Conservation (phyloP, 2,113 vertebrate genomes). For the Ovis aries region ARS-UI_Ramb_v3.0 NC_056061.1:52544501-52545000, state of each 20-base stretch:
- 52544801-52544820: neutral
- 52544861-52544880: neutral
- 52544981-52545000: neutral
- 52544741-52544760: neutral
- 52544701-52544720: neutral
- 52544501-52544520: slow-evolving; percentile 55
- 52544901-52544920: neutral
- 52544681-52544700: neutral
- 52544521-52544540: slow-evolving; percentile 66
- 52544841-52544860: neutral
- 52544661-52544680: neutral
- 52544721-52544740: neutral
- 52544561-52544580: slow-evolving; percentile 51
- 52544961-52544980: neutral
- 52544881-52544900: neutral
- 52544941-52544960: neutral
- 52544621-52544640: neutral
- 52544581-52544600: slow-evolving; percentile 59
- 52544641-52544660: neutral
- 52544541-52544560: slow-evolving; percentile 60
- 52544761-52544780: neutral
- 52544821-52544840: neutral
- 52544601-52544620: slow-evolving; percentile 50
- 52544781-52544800: neutral
- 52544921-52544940: neutral